Conservation (phyloP, 2,113 vertebrate species). For the Thunnus maccoyii region DNA sequence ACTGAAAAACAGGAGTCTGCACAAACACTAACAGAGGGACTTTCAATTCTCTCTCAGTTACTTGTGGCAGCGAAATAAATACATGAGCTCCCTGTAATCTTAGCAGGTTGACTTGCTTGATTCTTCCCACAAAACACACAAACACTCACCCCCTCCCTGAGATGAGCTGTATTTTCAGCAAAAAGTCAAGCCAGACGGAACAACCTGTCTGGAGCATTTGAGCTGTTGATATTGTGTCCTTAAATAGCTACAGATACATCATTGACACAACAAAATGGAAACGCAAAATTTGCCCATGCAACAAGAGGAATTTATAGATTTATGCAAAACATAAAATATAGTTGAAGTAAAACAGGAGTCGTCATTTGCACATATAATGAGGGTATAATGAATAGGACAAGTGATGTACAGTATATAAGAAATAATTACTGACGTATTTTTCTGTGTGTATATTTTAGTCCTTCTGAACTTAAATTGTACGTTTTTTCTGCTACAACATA, state of each 20-base stretch:
- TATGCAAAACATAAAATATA: not conserved
- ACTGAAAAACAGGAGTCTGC: slow-evolving; percentile 36
- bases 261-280: not conserved
- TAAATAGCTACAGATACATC: not conserved
- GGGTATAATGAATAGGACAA: too few species aligned
- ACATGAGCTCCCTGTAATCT: slow-evolving; percentile 58
- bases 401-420: too few species aligned
- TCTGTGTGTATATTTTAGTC: too few species aligned
- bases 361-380: too few species aligned
- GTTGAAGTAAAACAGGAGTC: not conserved
- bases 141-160: slow-evolving; percentile 24
- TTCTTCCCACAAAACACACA: slow-evolving; percentile 42
- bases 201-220: slow-evolving; percentile 20
- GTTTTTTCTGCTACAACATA: too few species aligned
- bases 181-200: slow-evolving; percentile 22
- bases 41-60: slow-evolving; percentile 57
- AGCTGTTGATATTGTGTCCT: slow-evolving; percentile 20
- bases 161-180: slow-evolving; percentile 32
- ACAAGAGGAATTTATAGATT: not conserved
- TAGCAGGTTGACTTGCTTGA: slow-evolving; percentile 36
- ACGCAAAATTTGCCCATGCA: not conserved
- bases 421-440: too few species aligned
- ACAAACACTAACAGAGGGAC: slow-evolving; percentile 28
- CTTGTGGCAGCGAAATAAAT: slow-evolving; percentile 59
- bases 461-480: too few species aligned